Evolutionary conservation across 2,113 vertebrate genomes (phyloP).

Genomic region (Oenanthe oenanthe): DNA sequence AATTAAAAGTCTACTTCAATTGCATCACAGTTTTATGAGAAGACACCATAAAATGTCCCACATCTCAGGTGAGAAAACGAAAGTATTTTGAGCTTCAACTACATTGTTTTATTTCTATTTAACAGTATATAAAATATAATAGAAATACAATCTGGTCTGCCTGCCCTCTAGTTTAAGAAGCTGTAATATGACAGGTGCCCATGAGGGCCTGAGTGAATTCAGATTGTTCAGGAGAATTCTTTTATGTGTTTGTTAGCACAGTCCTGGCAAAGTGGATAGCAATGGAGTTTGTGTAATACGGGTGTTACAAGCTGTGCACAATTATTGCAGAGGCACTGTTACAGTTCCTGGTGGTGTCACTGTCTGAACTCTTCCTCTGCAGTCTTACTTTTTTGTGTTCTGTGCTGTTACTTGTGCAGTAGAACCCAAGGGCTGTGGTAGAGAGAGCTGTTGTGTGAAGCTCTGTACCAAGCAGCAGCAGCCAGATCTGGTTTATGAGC

Average conservation of each 20-base stretch:
- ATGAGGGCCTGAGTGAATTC: not conserved
- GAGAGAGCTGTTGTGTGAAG: not conserved
- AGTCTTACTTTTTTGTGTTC: not conserved
- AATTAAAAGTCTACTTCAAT: not conserved
- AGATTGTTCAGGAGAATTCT: not conserved
- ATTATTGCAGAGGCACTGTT: not conserved
- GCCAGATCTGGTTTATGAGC: not conserved
- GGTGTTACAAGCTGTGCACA: not conserved
- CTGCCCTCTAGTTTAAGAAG: not conserved
- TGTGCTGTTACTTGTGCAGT: not conserved
- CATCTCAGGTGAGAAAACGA: not conserved
- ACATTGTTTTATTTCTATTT: not conserved
- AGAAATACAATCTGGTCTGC: not conserved
- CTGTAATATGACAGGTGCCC: not conserved
- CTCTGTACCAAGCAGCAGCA: not conserved
- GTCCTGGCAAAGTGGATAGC: not conserved
- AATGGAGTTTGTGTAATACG: not conserved
- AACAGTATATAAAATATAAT: not conserved
- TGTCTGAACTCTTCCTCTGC: not conserved
- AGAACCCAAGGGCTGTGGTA: not conserved
- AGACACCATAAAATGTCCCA: not conserved
- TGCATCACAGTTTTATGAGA: not conserved
- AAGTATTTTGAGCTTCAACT: not conserved
- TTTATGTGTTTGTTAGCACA: not conserved
- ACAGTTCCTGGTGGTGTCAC: not conserved